phyloP scores from a whole-genome alignment of 2,113 vertebrate genomes.

The Smithornis capensis region DNA sequence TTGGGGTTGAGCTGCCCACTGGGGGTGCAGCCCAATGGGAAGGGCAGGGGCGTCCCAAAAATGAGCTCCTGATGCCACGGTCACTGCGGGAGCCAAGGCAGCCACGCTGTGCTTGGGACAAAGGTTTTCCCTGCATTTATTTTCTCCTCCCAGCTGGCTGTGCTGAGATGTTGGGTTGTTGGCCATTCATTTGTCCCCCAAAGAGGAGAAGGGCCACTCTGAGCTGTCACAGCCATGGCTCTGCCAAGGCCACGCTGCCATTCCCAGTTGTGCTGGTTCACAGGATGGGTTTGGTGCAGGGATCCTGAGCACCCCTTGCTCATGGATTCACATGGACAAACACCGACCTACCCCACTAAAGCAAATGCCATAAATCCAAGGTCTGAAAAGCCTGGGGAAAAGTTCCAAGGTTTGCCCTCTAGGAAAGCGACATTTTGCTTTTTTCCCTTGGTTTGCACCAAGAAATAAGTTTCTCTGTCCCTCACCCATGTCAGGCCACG shows the following conservation, averaged over 20 bases:
- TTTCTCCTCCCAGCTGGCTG: background rate
- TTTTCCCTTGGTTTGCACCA: background rate
- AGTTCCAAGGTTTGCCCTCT: rapidly evolving
- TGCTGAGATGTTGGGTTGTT: background rate
- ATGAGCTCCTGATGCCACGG: background rate
- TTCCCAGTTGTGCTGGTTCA: background rate
- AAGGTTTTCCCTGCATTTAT: background rate
- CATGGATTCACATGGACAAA: rapidly evolving
- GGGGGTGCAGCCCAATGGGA: background rate
- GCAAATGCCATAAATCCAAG: background rate
- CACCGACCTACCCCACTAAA: rapidly evolving
- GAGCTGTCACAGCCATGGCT: background rate
- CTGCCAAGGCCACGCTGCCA: rapidly evolving
- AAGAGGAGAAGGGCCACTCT: background rate
- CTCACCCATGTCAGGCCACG: rapidly evolving
- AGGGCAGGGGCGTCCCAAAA: background rate
- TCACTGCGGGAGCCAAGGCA: rapidly evolving
- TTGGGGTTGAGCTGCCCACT: background rate
- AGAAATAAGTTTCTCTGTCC: background rate
- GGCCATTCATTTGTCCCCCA: rapidly evolving
- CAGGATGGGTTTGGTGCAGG: background rate
- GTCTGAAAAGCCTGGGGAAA: background rate
- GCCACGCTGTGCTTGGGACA: background rate
- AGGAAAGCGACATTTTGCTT: background rate
- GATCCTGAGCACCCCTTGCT: rapidly evolving